Conservation (phyloP, 1,140 invertebrate genomes). For the Bicyclus anynana region DNA sequence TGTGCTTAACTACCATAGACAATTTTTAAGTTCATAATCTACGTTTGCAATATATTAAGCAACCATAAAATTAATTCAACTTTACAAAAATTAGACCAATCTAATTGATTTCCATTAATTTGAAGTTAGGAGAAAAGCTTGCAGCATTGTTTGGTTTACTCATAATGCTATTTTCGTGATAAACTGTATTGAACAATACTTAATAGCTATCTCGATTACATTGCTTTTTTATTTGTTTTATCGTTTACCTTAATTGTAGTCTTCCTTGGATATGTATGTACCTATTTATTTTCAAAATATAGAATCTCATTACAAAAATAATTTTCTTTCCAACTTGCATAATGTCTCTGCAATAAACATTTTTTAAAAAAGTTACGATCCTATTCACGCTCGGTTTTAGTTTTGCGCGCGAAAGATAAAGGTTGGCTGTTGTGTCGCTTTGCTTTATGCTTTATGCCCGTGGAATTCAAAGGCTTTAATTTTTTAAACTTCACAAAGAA, state of each 20-base stretch:
- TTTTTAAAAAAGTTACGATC: background rate
- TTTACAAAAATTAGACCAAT: too few relatives aligned
- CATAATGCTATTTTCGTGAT: too few relatives aligned
- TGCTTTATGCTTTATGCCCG: conserved; percentile 7
- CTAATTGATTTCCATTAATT: too few relatives aligned
- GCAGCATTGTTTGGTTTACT: too few relatives aligned
- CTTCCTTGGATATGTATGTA: too few relatives aligned
- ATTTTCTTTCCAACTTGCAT: conserved; percentile 3
- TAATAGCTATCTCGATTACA: too few relatives aligned
- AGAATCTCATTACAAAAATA: background rate
- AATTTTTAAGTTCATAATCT: background rate
- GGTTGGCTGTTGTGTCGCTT: conserved; percentile 13
- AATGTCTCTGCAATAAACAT: background rate
- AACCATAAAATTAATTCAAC: background rate
- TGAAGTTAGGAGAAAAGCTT: too few relatives aligned
- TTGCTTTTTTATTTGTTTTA: too few relatives aligned
- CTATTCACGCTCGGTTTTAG: conserved; percentile 8
- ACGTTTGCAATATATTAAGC: background rate
- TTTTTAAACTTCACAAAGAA: conserved; percentile 1
- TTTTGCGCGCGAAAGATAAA: conserved; percentile 18
- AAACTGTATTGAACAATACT: too few relatives aligned
- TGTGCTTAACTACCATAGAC: background rate
- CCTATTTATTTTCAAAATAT: background rate
- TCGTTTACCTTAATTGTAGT: too few relatives aligned
- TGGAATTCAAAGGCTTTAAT: conserved; percentile 14